phyloP scores from a whole-genome alignment of 1,140 invertebrate species.

The Hylaeus anthracinus region DNA sequence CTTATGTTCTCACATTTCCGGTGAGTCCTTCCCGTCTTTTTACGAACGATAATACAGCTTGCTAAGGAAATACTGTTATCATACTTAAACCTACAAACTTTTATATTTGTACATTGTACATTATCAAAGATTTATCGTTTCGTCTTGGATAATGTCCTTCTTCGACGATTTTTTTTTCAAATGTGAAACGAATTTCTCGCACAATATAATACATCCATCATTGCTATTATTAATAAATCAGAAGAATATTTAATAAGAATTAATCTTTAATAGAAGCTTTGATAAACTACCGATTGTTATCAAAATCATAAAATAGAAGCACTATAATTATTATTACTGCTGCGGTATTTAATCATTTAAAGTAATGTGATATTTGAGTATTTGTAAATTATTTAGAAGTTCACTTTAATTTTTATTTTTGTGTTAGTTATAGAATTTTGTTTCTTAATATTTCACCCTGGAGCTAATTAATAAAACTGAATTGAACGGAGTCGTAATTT shows the following conservation, averaged over 20 bases:
- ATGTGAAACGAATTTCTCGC: background rate
- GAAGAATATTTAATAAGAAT: no score
- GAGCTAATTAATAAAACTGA: no score
- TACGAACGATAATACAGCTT: background rate
- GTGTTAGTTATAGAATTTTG: no score
- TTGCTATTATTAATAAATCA: background rate
- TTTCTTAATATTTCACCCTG: background rate
- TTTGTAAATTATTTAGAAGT: no score
- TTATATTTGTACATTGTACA: background rate
- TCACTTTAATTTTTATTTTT: no score
- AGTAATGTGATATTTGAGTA: no score
- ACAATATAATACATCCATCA: background rate
- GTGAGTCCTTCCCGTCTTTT: constrained; percentile 5
- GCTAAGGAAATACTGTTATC: constrained; percentile 42
- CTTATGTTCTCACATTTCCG: constrained; percentile 13
- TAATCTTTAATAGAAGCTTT: no score
- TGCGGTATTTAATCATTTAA: no score
- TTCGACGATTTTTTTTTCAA: background rate
- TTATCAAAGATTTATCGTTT: constrained; percentile 29
- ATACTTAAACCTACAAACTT: background rate
- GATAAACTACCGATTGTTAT: no score
- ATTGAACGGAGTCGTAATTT: background rate
- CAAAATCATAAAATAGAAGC: no score
- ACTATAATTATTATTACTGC: no score
- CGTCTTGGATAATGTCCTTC: background rate